Percentiles rank a stretch among this genome's conserved stretches.
Evolutionary conservation across 2,113 vertebrate species (phyloP).

Genomic region (Tychaedon coryphoeus): DNA sequence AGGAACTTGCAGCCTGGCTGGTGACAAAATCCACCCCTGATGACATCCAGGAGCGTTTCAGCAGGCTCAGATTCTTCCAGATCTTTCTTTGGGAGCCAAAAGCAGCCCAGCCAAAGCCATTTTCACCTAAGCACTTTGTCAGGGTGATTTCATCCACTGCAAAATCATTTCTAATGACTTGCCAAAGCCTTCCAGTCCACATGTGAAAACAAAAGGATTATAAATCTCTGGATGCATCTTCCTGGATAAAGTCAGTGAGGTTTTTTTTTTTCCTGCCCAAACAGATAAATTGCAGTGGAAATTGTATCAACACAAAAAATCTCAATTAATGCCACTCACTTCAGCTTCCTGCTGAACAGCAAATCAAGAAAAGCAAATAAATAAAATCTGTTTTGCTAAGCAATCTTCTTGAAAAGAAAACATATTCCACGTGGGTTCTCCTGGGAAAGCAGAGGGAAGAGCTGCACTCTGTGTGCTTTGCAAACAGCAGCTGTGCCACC

Average conservation of each 20-base stretch:
- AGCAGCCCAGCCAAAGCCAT: background rate
- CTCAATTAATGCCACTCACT: background rate
- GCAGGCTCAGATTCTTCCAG: background rate
- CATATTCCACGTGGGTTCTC: background rate
- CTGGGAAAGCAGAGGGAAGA: background rate
- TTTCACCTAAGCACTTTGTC: conserved; percentile 49
- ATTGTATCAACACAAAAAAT: background rate
- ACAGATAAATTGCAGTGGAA: conserved; percentile 43
- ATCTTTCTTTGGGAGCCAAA: background rate
- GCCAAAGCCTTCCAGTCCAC: conserved; percentile 10
- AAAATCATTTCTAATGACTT: background rate
- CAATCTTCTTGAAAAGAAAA: background rate
- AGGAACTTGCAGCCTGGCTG: background rate
- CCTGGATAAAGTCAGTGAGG: background rate
- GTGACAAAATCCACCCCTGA: background rate
- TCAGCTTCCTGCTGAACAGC: background rate
- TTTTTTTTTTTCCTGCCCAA: background rate
- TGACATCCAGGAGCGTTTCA: background rate
- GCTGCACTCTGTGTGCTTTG: background rate
- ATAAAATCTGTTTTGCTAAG: conserved; percentile 22
- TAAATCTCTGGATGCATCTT: conserved; percentile 4
- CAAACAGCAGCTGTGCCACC: conserved; percentile 59
- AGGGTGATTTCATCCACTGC: conserved; percentile 10
- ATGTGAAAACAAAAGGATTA: conserved; percentile 32
- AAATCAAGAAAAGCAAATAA: background rate